Base-by-base conservation (phyloP, 2,797 vertebrate species). In the Pipistrellus kuhlii region DNA sequence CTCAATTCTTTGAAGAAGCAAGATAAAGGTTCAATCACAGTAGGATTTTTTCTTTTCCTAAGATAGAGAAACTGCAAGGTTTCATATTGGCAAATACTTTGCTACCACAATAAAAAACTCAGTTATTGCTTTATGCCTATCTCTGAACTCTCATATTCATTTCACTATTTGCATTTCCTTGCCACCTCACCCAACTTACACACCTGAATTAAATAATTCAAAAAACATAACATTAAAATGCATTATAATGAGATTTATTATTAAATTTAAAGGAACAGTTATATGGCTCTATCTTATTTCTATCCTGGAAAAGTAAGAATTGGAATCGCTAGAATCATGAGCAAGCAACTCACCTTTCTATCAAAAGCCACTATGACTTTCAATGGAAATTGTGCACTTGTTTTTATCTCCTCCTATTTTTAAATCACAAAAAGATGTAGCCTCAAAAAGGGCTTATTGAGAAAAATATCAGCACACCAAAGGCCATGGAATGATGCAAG, bases 401-500 rank as follows among this genome's bases (percentile, higher is more conserved):
- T 91, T 94, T 85, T 72, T 41, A 38, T 90, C 6, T 68, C 64
- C 21, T 75, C 8, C 76, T 59, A 20, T 25, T 93, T 57, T 35
- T n/a, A 87, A 73, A 75, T 85, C 85, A 96, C 51, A 73, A 90
- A 96, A 96, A 94, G 38, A 13, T 84, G 5, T 41, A 89, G 80
- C 53, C 18, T 92, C 80, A 69, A 85, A 96, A 48, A 46, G 38
- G 8, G 51, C 64, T 95, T 91, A 85, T 38, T 95, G 92, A 96
- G 93, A 97, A 97, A 97, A 78, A 13, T 41, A 44, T 30, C 69
- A 93, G 72, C 87, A 69, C 46, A 94, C 69, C 95, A 97, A 97
- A 90, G 32, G 69, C 55, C 64, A 77, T 90, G 95, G 95, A 96
- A 96, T 71, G 95, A 87, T 88, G 95, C 95, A 97, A 94, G 86